Evolutionary conservation across 2,113 vertebrate genomes (phyloP).

Genomic region (Barnardius zonarius): DNA sequence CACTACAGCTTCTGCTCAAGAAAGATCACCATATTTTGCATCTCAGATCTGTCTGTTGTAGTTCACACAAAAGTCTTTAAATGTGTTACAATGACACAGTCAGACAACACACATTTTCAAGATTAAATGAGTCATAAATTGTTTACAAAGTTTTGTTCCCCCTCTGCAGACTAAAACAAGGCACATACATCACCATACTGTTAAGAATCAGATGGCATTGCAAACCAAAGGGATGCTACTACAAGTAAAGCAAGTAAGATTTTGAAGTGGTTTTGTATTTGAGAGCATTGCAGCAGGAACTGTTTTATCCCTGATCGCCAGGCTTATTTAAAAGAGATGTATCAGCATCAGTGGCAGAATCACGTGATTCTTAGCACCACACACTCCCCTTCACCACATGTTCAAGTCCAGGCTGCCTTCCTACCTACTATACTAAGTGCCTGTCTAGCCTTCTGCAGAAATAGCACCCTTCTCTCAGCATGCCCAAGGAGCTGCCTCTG

Average conservation of each 20-base stretch:
- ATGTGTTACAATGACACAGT: neutral
- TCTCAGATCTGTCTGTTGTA: neutral
- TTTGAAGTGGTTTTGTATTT: neutral
- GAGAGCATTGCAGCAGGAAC: neutral
- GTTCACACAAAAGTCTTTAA: neutral
- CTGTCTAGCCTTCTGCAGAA: neutral
- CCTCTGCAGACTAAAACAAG: neutral
- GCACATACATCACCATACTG: neutral
- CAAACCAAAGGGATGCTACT: neutral
- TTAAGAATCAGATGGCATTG: neutral
- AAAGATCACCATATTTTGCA: neutral
- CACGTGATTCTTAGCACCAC: neutral
- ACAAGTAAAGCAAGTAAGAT: neutral
- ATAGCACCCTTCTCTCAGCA: neutral
- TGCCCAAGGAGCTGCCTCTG: neutral
- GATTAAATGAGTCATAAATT: neutral
- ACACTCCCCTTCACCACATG: neutral
- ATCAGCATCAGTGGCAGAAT: neutral
- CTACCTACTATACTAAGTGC: neutral
- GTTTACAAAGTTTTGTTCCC: neutral
- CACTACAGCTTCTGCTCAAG: neutral
- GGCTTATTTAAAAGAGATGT: neutral
- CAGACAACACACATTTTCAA: neutral
- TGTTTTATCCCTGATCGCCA: neutral
- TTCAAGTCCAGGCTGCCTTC: neutral